Base-by-base conservation (phyloP, 2,797 vertebrate genomes). In the Falco rusticolus region DNA sequence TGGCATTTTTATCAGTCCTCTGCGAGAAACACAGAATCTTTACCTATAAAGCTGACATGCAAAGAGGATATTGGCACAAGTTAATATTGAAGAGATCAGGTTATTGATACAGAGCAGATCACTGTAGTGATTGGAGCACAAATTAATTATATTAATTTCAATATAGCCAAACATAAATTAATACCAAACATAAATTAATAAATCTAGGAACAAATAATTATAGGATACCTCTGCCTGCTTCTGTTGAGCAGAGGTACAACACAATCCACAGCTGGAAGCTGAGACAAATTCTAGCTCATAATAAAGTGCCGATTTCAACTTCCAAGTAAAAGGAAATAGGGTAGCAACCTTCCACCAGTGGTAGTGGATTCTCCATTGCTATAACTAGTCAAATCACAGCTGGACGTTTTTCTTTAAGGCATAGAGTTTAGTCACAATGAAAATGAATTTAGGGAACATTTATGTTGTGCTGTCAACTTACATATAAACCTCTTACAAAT, bases 381-480 rank as follows among this genome's bases (percentile, higher is more conserved):
- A 69, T 34, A 84, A 63, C 18, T 37, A 47, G 66, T 56, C 90
- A 90, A 72, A 84, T 66, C 82, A 71, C 61, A 87, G 87, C 68
- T 28, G 53, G 72, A 77, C 25, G 47, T 39, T 69, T 47, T 69
- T 85, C 41, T 86, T 57, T 29, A 43, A 81, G 54, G 48, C 51
- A 80, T 3, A 80, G 56, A 76, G 34, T 70, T 56, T 78, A 78
- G 60, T 85, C 79, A 60, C 64, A 94, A 83, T 20, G 41, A 87
- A 80, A 93, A 94, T 63, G 1, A 94, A 91, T 63, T 78, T 43
- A 81, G 28, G 39, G 47, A 75, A 72, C 47, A 72, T 81, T 86
- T 91, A 45, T 60, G 80, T 59, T 56, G 72, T 65, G 50, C 84
- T 96, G 91, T 93, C 89, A 87, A 57, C 12, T 92, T 77, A 64